phyloP scores from a whole-genome alignment of 1,140 invertebrate genomes.

The Lordiphosa collinella region DNA sequence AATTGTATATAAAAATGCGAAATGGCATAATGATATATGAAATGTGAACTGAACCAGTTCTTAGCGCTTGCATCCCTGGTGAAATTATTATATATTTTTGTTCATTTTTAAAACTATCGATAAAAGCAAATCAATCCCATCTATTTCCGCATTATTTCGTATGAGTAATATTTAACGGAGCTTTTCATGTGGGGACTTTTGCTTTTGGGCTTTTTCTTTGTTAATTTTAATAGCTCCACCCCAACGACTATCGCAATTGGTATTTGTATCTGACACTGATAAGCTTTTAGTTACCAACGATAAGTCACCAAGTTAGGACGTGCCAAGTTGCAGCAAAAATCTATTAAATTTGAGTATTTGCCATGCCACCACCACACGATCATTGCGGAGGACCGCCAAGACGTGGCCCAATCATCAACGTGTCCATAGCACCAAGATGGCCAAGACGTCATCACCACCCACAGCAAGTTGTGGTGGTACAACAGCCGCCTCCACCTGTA shows the following conservation, averaged over 20 bases:
- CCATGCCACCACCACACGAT: slow-evolving; percentile 58
- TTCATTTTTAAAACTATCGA: no score
- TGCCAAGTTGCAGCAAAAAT: not conserved
- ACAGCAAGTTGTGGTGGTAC: slow-evolving; percentile 52
- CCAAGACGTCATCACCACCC: slow-evolving; percentile 56
- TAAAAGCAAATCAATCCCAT: no score
- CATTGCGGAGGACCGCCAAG: slow-evolving; percentile 53
- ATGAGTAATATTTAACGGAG: slow-evolving; percentile 44
- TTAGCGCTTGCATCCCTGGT: no score
- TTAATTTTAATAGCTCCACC: slow-evolving; percentile 9
- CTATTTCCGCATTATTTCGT: slow-evolving; percentile 7
- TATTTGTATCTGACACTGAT: not conserved
- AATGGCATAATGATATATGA: no score
- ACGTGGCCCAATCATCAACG: slow-evolving; percentile 62
- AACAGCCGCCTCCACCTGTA: slow-evolving; percentile 49
- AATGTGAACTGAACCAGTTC: no score
- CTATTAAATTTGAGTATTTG: not conserved
- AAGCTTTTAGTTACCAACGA: slow-evolving; percentile 17
- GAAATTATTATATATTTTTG: no score
- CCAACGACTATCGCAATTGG: not conserved
- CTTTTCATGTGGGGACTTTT: slow-evolving; percentile 21
- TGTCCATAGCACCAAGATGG: slow-evolving; percentile 63
- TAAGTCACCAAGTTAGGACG: slow-evolving; percentile 30
- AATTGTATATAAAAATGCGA: no score
- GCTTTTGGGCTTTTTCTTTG: not conserved